phyloP scores from a whole-genome alignment of 2,888 invertebrate species.

The Leptopterna dolabrata region DNA sequence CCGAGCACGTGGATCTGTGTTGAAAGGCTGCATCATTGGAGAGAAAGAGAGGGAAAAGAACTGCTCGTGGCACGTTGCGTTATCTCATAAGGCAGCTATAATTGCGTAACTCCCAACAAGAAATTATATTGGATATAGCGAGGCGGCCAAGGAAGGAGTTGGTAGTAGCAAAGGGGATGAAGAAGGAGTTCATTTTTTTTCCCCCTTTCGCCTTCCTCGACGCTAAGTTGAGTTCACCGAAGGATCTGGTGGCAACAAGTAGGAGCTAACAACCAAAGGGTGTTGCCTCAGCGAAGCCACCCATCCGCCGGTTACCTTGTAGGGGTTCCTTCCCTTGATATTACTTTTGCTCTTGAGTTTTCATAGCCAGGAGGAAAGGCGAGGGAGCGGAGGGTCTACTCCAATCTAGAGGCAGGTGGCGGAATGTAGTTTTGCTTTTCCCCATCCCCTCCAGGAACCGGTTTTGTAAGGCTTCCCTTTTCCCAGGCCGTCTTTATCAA shows the following conservation, averaged over 20 bases:
- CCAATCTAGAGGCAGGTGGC: constrained; percentile 43
- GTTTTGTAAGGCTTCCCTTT: constrained; percentile 23
- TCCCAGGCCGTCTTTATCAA: constrained; percentile 31
- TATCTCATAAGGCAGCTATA: not conserved
- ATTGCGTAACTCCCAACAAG: constrained; percentile 15
- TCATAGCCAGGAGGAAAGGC: constrained; percentile 9
- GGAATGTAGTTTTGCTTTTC: constrained; percentile 25
- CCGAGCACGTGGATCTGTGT: too few species aligned
- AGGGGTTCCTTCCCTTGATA: constrained; percentile 34
- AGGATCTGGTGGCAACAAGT: constrained; percentile 45
- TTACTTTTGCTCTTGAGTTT: constrained; percentile 42
- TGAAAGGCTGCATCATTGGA: too few species aligned
- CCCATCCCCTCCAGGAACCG: not conserved
- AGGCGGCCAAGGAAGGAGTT: not conserved
- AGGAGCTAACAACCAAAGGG: constrained; percentile 39
- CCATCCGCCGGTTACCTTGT: not conserved
- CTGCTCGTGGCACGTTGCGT: too few species aligned
- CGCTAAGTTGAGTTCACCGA: not conserved
- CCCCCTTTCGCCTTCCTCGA: too few species aligned
- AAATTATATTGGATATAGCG: constrained; percentile 14
- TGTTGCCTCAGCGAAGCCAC: constrained; percentile 39
- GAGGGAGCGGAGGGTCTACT: constrained; percentile 6
- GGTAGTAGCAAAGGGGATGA: not conserved
- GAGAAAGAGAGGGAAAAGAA: too few species aligned
- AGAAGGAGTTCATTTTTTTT: not conserved